Evolutionary conservation across 2,888 invertebrate genomes (phyloP), one percentile per base, ranked within the genome.

Genomic region (Gortyna flavago): DNA sequence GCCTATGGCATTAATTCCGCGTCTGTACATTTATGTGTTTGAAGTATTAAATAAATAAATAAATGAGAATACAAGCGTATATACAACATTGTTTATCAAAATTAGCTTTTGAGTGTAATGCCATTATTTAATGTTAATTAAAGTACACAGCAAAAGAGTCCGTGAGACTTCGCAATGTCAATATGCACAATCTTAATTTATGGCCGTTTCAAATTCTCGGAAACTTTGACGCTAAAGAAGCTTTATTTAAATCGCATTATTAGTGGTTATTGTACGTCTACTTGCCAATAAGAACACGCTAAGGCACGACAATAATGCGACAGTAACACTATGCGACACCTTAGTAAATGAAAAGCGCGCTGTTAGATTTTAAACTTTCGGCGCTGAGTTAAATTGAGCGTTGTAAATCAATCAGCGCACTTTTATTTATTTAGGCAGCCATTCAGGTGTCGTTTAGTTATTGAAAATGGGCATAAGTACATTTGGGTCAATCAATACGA

Each of bases 401-500:
- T 21, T n/a, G 54, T n/a, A 35, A 69, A 69, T 18, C 11, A 11
- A n/a, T 9, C 9, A 54, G 51, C 35, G 7, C 7, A 54, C 0
- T 69, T 35, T n/a, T 57, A 35, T 35, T n/a, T 57, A 35, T 18
- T 57, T n/a, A 11, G n/a, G 35, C 11, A 35, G n/a, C 21, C 3
- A 57, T 69, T 57, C 21, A 57, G 21, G n/a, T 57, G 11, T 38
- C 21, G 21, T 2, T 7, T 57, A 69, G 51, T 35, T n/a, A 18
- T 32, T 57, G 54, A 69, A 69, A 57, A 35, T 18, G 69, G n/a
- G n/a, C 35, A 7, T 57, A 81, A 83, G 78, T 80, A 89, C 91
- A 95, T 94, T 93, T 94, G 89, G 95, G 95, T 95, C 95, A 95
- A 95, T 95, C 95, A 91, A 95, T 95, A 95, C 88, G 89, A 92